Evolutionary conservation across 2,113 vertebrate species (phyloP).

Genomic region (Ameiurus melas): DNA sequence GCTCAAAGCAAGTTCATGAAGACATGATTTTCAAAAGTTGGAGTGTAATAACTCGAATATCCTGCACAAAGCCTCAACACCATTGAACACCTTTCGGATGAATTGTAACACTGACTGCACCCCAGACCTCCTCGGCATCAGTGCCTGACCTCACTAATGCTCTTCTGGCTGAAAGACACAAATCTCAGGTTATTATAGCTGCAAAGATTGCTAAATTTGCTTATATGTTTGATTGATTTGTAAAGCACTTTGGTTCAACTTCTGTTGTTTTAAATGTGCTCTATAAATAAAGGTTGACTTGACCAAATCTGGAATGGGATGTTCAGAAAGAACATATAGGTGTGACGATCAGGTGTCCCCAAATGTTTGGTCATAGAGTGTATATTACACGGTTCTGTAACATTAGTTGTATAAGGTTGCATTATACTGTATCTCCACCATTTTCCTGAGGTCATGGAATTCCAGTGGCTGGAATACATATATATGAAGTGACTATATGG

Average conservation of each 20-base stretch:
- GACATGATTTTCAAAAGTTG: neutral
- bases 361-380: neutral
- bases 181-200: neutral
- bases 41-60: neutral
- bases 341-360: neutral
- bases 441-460: conserved; percentile 47
- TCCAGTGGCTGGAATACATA: conserved; percentile 71
- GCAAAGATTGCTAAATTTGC: neutral
- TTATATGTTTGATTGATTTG: no score
- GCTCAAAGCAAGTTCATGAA: neutral
- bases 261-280: no score
- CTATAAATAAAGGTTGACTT: no score
- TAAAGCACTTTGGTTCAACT: no score
- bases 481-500: conserved; percentile 74
- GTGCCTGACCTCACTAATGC: neutral
- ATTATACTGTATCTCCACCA: neutral
- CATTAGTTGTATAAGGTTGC: neutral
- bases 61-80: neutral
- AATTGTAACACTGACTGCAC: neutral
- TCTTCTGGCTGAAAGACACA: neutral
- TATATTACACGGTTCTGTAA: neutral
- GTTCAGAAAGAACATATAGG: neutral
- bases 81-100: neutral
- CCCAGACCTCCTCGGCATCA: neutral
- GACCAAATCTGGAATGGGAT: neutral